phyloP scores from a whole-genome alignment of 2,888 invertebrate genomes.

The Eulithis prunata region DNA sequence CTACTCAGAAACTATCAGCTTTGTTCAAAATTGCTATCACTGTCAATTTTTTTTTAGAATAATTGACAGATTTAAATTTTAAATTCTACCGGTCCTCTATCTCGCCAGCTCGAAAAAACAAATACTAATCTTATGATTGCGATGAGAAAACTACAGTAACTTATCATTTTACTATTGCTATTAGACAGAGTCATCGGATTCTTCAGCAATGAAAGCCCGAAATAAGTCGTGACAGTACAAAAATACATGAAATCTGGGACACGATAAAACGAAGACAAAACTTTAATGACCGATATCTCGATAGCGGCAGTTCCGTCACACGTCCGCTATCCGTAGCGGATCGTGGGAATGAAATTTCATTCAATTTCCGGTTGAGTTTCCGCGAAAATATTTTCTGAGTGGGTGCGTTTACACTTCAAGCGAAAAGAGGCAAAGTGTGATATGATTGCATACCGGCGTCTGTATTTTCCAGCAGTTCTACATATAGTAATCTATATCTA shows the following conservation, averaged over 20 bases:
- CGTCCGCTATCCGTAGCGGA: constrained; percentile 37
- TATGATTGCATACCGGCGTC: too few species aligned
- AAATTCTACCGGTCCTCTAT: too few species aligned
- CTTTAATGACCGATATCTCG: constrained; percentile 37
- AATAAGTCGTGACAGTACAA: constrained; percentile 30
- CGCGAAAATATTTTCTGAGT: constrained; percentile 38
- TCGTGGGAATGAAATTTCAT: constrained; percentile 57
- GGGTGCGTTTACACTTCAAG: constrained; percentile 1
- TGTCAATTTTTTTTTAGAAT: too few species aligned
- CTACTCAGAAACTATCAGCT: too few species aligned
- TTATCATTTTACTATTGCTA: not conserved
- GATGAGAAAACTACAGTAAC: too few species aligned
- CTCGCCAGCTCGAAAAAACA: too few species aligned
- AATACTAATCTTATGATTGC: too few species aligned
- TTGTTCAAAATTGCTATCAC: too few species aligned
- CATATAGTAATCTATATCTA: too few species aligned
- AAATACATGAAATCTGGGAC: constrained; percentile 27
- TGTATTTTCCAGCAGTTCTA: too few species aligned
- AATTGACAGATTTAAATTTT: too few species aligned
- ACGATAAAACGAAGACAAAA: constrained; percentile 31
- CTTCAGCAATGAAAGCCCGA: constrained; percentile 25
- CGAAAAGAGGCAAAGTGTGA: not conserved
- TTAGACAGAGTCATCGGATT: constrained; percentile 1
- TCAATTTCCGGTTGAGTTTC: constrained; percentile 67
- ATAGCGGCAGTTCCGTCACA: constrained; percentile 30